These are phyloP conservation scores for Eilema depressum DNA, from an alignment of 2,888 invertebrate species.

Conservation along the genomic window DNA sequence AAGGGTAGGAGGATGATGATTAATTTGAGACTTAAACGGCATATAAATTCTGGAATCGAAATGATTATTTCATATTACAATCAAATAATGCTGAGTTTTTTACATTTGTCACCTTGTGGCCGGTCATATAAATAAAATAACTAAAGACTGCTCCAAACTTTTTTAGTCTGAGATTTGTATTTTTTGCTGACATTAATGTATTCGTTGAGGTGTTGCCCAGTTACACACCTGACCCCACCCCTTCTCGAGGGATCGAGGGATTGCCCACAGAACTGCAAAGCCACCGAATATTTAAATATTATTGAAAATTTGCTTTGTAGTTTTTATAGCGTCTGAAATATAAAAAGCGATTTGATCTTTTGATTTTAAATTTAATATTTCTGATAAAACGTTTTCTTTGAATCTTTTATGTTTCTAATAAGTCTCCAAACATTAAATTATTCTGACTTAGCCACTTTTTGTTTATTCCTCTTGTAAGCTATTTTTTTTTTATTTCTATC, in stretches of 20 bases:
- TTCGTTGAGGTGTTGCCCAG: not conserved
- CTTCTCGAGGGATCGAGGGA: not conserved
- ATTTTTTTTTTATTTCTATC: too few species aligned
- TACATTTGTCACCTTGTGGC: not conserved
- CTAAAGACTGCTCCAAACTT: not conserved
- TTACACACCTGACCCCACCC: not conserved
- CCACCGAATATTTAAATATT: not conserved
- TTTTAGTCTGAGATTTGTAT: not conserved
- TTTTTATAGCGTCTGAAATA: not conserved
- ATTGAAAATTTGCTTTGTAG: not conserved
- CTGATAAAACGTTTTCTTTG: not conserved
- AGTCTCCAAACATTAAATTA: too few species aligned
- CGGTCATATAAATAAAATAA: not conserved
- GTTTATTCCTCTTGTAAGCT: too few species aligned
- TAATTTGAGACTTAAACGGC: too few species aligned
- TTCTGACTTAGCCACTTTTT: too few species aligned
- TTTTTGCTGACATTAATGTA: slow-evolving; percentile 4
- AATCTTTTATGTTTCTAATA: too few species aligned
- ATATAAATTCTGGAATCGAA: too few species aligned
- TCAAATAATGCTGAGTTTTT: not conserved
- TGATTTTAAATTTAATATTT: not conserved
- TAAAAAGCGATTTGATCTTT: not conserved
- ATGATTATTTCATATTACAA: not conserved
- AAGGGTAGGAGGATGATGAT: too few species aligned
- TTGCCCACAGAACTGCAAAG: not conserved